These are phyloP conservation scores for Stegana nigrithorax DNA, from an alignment of 2,888 invertebrate species.

Conservation along the genomic window DNA sequence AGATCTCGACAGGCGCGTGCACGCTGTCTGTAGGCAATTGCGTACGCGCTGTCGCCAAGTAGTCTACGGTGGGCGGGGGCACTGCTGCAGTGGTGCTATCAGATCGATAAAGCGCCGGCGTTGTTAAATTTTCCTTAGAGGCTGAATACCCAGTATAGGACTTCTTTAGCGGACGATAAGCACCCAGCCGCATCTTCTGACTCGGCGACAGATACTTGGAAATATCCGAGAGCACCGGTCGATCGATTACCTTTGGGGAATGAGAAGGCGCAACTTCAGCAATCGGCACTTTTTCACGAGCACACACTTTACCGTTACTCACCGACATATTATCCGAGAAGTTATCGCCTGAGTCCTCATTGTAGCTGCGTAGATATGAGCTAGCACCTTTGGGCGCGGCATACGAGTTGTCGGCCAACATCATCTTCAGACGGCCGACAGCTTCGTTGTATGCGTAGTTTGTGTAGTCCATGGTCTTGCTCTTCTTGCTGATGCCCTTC, in stretches of 20 bases:
- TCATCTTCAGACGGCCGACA: slow-evolving; percentile 81
- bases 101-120: slow-evolving; percentile 47
- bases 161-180: slow-evolving; percentile 55
- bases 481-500: slow-evolving; percentile 64
- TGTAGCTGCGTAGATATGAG: slow-evolving; percentile 57
- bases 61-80: neutral
- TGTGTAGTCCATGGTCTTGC: slow-evolving; percentile 79
- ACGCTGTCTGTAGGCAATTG: slow-evolving; percentile 64
- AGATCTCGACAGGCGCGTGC: slow-evolving; percentile 75
- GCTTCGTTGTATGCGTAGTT: slow-evolving; percentile 88
- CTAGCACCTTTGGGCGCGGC: slow-evolving; percentile 69
- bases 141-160: slow-evolving; percentile 42
- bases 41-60: slow-evolving; percentile 42
- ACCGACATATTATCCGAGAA: slow-evolving; percentile 70
- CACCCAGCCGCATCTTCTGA: slow-evolving; percentile 56
- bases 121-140: slow-evolving; percentile 62
- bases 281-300: neutral
- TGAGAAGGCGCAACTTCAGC: neutral
- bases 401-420: slow-evolving; percentile 80
- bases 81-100: slow-evolving; percentile 30
- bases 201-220: slow-evolving; percentile 67
- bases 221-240: slow-evolving; percentile 67
- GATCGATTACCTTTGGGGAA: slow-evolving; percentile 57
- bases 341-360: slow-evolving; percentile 73
- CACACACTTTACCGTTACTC: too few species aligned